Base-by-base conservation (phyloP, 2,888 invertebrate genomes). In the Coleophora deauratella region DNA sequence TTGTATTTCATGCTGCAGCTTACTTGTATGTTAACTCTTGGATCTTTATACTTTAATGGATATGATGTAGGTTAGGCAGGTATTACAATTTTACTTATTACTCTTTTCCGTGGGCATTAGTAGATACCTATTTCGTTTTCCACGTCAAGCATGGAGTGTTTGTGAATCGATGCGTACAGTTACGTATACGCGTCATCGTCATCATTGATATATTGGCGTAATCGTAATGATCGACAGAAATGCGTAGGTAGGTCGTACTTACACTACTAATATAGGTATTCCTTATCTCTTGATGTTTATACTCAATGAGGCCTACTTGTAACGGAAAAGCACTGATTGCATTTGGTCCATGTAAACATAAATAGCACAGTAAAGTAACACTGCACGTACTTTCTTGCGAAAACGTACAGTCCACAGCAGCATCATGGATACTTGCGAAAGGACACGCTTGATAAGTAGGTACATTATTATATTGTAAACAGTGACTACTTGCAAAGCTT, bases 321-420 rank as follows among this genome's bases (percentile, higher is more conserved):
- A 47, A 47, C 50, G 49, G 52, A 55, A 55, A 57, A 56, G 48
- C 45, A 53, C 50, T 41, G 47, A 50, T 51, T 52, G 47, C 21
- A 6, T 21, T 3, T 21, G 21, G 21, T 3, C n/a, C 35, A 31
- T 12, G 34, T 37, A 40, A 43, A 43, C 34, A 40, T n/a, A n/a
- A n/a, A n/a, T n/a, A n/a, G n/a, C n/a, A 39, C 21, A 35, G 35
- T 12, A 34, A 28, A 37, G 13, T 28, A n/a, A 12, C n/a, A 27
- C 28, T 34, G 10, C n/a, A n/a, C n/a, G n/a, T n/a, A n/a, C n/a
- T n/a, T n/a, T n/a, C n/a, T n/a, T n/a, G n/a, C n/a, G n/a, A n/a
- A n/a, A n/a, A n/a, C n/a, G n/a, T n/a, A n/a, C n/a, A n/a, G n/a
- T n/a, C n/a, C n/a, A n/a, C n/a, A n/a, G n/a, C n/a, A n/a, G n/a